A percentile compares a stretch with the other conserved stretches of the same genome.
phyloP scores from a whole-genome alignment of 2,888 invertebrate species.

The Drosophila atroscutellata region DNA sequence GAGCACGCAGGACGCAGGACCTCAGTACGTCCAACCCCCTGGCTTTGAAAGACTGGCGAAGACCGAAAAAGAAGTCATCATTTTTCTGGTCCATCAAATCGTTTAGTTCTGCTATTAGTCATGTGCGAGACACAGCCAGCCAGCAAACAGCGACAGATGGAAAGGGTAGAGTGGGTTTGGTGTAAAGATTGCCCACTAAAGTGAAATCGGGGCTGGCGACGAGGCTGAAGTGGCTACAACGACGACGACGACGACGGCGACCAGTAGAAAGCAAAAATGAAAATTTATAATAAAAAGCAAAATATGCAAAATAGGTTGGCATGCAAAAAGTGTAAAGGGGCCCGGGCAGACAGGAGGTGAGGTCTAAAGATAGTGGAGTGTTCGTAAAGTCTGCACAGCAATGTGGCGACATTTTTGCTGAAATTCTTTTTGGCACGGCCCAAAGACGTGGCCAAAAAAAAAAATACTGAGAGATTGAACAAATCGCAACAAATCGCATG shows the following conservation, averaged over 20 bases:
- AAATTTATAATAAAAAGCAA: slow-evolving; percentile 80
- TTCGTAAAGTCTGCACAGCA: slow-evolving; percentile 48
- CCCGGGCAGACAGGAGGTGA: not conserved
- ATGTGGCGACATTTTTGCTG: slow-evolving; percentile 74
- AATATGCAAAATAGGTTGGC: slow-evolving; percentile 75
- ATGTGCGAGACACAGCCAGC: slow-evolving; percentile 59
- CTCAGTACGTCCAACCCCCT: slow-evolving; percentile 3
- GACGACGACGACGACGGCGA: slow-evolving; percentile 11
- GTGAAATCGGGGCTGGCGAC: slow-evolving; percentile 65
- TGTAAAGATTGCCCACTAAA: slow-evolving; percentile 60
- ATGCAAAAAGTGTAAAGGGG: slow-evolving; percentile 22
- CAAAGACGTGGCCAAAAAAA: slow-evolving; percentile 33
- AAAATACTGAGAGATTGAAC: slow-evolving; percentile 38
- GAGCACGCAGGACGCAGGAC: slow-evolving; percentile 3
- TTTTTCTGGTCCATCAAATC: slow-evolving; percentile 84
- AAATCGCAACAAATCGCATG: slow-evolving; percentile 55
- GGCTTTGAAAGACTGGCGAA: slow-evolving; percentile 7
- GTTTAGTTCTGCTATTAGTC: slow-evolving; percentile 84
- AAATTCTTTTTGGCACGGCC: slow-evolving; percentile 68
- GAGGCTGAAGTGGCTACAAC: slow-evolving; percentile 66
- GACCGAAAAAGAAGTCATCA: slow-evolving; percentile 82
- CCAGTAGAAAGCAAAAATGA: slow-evolving; percentile 63
- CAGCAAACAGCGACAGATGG: slow-evolving; percentile 29
- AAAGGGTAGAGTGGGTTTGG: not conserved
- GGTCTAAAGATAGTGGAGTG: slow-evolving; percentile 10